Conservation (phyloP, 1,140 invertebrate genomes). For the Meloidogyne floridensis region DNA sequence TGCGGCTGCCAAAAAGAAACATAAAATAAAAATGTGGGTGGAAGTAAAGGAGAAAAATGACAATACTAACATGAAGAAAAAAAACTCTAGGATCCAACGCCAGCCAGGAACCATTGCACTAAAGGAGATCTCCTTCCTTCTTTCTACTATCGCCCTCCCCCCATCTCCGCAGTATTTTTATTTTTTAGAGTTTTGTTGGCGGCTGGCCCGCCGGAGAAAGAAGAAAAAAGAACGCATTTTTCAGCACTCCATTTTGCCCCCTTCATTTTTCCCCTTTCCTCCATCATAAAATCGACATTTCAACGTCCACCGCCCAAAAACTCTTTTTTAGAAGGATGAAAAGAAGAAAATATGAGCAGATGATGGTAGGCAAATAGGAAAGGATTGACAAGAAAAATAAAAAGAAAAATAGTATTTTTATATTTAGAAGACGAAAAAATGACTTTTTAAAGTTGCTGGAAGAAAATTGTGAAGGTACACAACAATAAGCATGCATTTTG, state of each 20-base stretch:
- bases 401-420: neutral
- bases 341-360: neutral
- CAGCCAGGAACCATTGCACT: constrained; percentile 2
- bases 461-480: neutral
- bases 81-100: neutral
- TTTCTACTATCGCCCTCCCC: neutral
- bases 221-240: neutral
- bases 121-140: neutral
- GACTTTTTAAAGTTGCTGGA: neutral
- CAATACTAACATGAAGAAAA: neutral
- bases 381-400: neutral
- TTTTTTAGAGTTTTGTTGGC: neutral
- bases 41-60: neutral
- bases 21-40: constrained; percentile 1
- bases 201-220: neutral
- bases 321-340: neutral
- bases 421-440: neutral
- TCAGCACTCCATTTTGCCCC: neutral
- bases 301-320: neutral
- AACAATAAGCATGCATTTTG: no score
- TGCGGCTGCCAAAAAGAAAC: neutral
- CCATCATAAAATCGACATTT: constrained; percentile 8
- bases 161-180: neutral
- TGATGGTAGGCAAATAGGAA: neutral
- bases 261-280: neutral